Base-by-base conservation (phyloP, 2,888 invertebrate genomes). In the Bhutanitis thaidina region DNA sequence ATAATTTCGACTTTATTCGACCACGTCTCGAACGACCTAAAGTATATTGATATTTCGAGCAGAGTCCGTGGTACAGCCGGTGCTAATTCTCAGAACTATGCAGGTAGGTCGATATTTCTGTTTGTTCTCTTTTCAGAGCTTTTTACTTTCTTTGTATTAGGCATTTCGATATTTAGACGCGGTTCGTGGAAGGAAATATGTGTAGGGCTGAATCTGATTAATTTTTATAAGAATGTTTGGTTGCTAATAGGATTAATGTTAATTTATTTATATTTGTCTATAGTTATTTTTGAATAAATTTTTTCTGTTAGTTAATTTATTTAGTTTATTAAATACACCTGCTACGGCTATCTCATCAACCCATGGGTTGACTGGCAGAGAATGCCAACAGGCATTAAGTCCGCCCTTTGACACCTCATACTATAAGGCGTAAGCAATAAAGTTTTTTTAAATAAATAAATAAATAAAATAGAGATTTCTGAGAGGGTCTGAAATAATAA, bases 71-170 rank as follows among this genome's bases (percentile, higher is more conserved):
- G 59, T 58, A 60, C 38, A 35, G 36, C 10, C 43, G 54, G 62
- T 64, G 63, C 57, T 65, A 65, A 66, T 78, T 75, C 75, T 62
- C 45, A 55, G 70, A 78, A 77, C 55, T 58, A 62, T 60, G 67
- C 71, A 68, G 69, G 70, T 64, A 67, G 20, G 20, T 37, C 52
- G 57, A 67, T 50, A 50, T 51, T 56, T 61, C 34, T 59, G 61
- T 63, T 60, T 62, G 60, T 61, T 66, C 67, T 60, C 63, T 60
- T 63, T 59, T 53, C 60, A 54, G 60, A 56, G 57, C 54, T 48
- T 55, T 57, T 58, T 59, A 57, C 49, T 51, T 51, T 55, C 53
- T 54, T 55, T 48, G 41, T 16, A 32, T 50, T 43, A 41, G 25
- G 37, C 25, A 10, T 32, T 38, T 41, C 7, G 16, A 41, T 30